Percentiles rank a stretch among this genome's conserved stretches.
These are phyloP conservation scores for Crepidodera aurea DNA, from an alignment of 2,888 invertebrate species.

Conservation along the genomic window DNA sequence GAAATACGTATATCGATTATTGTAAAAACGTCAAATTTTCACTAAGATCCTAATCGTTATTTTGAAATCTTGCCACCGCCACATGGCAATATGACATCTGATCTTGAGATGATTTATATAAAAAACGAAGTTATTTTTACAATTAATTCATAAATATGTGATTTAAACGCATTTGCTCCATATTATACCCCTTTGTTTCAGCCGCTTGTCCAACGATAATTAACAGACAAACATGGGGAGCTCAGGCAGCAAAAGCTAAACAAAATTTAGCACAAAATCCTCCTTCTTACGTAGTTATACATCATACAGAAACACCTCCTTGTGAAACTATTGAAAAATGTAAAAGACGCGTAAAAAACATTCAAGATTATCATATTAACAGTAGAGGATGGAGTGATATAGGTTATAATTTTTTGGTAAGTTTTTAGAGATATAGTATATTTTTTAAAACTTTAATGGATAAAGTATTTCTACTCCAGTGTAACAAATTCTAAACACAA, in stretches of 20 bases:
- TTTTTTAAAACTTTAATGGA: too few species aligned
- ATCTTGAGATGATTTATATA: too few species aligned
- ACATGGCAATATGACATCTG: too few species aligned
- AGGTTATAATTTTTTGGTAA: slow-evolving; percentile 59
- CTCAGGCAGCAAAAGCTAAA: slow-evolving; percentile 48
- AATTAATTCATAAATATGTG: too few species aligned
- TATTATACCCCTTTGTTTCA: slow-evolving; percentile 18
- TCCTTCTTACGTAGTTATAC: slow-evolving; percentile 59
- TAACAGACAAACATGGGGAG: slow-evolving; percentile 60
- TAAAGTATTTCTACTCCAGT: too few species aligned
- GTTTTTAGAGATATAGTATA: too few species aligned
- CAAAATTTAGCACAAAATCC: slow-evolving; percentile 51
- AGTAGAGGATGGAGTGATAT: slow-evolving; percentile 54
- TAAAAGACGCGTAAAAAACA: slow-evolving; percentile 54
- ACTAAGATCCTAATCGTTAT: too few species aligned
- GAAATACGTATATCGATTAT: too few species aligned
- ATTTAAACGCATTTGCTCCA: not conserved
- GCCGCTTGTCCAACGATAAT: slow-evolving; percentile 54
- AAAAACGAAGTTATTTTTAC: too few species aligned
- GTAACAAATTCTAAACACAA: too few species aligned
- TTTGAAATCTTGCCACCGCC: too few species aligned
- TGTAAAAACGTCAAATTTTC: too few species aligned
- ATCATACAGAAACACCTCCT: slow-evolving; percentile 58
- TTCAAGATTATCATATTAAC: slow-evolving; percentile 58
- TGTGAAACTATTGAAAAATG: slow-evolving; percentile 58